Conservation (phyloP, 2,797 vertebrate species). For the Megalops cyprinoides region DNA sequence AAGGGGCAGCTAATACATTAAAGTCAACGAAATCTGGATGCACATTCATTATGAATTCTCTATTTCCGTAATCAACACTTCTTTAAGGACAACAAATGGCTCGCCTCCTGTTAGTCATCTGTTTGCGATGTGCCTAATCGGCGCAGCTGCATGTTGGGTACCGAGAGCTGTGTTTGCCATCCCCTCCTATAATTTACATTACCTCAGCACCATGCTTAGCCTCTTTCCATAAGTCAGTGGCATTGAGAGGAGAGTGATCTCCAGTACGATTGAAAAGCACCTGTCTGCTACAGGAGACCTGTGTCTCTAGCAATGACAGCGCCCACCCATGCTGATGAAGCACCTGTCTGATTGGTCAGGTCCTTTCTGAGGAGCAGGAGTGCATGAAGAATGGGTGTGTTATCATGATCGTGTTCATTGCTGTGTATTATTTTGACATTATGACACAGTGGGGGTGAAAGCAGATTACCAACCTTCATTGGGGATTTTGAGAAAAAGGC, state of each 20-base stretch:
- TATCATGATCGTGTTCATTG: background rate
- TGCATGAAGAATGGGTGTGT: background rate
- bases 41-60: constrained; percentile 68
- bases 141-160: constrained; percentile 1
- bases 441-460: background rate
- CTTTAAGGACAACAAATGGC: constrained; percentile 56
- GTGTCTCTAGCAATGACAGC: background rate
- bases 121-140: background rate
- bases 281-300: background rate
- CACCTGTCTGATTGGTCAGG: background rate
- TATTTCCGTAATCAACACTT: constrained; percentile 62
- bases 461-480: background rate
- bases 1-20: constrained; percentile 67
- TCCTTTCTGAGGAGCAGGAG: background rate
- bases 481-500: background rate
- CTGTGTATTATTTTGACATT: background rate
- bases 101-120: constrained; percentile 52
- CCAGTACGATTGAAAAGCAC: constrained; percentile 4
- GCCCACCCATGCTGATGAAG: background rate
- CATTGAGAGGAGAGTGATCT: constrained; percentile 12
- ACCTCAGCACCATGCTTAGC: background rate
- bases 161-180: background rate
- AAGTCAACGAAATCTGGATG: constrained; percentile 63
- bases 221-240: background rate
- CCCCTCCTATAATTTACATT: background rate